Conservation (phyloP, 2,888 invertebrate species). For the Hylaea fasciaria region DNA sequence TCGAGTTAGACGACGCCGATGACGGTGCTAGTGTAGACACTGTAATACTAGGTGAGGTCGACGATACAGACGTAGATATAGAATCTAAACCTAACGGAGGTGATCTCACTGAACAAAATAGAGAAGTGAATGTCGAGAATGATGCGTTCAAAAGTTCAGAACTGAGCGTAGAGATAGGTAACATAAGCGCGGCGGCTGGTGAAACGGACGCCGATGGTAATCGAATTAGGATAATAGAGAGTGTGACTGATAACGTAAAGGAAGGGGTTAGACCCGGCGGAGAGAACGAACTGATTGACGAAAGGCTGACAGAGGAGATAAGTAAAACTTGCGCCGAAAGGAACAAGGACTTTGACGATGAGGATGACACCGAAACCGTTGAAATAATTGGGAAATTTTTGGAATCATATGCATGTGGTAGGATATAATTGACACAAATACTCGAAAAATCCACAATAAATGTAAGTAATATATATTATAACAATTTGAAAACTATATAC, state of each 20-base stretch:
- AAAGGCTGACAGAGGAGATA: not conserved
- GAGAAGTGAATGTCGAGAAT: too few species aligned
- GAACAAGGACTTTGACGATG: not conserved
- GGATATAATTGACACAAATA: too few species aligned
- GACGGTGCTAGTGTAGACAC: not conserved
- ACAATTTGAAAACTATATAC: too few species aligned
- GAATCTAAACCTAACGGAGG: not conserved
- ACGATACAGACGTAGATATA: not conserved
- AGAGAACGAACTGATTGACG: not conserved
- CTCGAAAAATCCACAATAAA: too few species aligned
- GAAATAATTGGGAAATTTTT: not conserved
- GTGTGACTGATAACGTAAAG: too few species aligned
- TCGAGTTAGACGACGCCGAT: not conserved
- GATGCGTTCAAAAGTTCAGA: too few species aligned
- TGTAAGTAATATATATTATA: too few species aligned
- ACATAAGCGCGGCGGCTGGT: not conserved
- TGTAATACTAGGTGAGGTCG: not conserved
- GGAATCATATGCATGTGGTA: not conserved
- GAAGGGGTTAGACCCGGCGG: too few species aligned
- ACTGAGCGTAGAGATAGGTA: not conserved
- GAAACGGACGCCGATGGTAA: not conserved
- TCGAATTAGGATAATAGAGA: too few species aligned
- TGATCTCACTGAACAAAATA: too few species aligned
- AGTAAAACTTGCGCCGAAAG: conserved; percentile 3
- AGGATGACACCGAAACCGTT: not conserved